Percentiles rank a stretch among this genome's conserved stretches.
These are phyloP conservation scores for Austrolebias charrua DNA, from an alignment of 2,797 vertebrate genomes.

Conservation along the genomic window DNA sequence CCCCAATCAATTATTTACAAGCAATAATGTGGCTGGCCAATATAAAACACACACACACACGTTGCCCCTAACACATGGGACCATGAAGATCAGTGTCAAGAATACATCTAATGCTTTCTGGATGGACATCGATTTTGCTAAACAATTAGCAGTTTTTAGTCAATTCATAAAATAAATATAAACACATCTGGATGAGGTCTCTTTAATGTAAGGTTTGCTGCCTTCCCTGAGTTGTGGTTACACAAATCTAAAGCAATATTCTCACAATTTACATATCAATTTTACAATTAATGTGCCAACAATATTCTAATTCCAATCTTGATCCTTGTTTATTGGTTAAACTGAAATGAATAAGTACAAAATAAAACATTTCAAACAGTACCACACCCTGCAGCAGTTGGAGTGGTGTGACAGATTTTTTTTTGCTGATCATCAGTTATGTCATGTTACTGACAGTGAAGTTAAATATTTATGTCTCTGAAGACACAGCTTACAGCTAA, in stretches of 20 bases:
- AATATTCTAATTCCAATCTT: neutral
- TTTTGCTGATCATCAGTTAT: conserved; percentile 21
- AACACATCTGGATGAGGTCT: neutral
- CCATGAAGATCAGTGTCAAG: neutral
- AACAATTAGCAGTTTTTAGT: neutral
- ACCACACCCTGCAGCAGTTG: neutral
- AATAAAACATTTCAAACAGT: neutral
- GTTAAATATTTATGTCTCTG: conserved; percentile 6
- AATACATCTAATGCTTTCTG: neutral
- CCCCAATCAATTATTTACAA: conserved; percentile 73
- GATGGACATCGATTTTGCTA: neutral
- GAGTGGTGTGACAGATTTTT: too few species aligned
- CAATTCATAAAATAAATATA: neutral
- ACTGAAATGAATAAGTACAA: neutral
- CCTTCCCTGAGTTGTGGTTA: neutral
- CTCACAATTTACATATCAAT: too few species aligned
- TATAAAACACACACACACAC: conserved; percentile 32
- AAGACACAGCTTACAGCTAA: conserved; percentile 2
- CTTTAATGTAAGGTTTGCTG: neutral
- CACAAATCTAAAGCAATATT: neutral
- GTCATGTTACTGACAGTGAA: conserved; percentile 5
- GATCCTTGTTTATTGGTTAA: neutral
- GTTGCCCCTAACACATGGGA: conserved; percentile 1
- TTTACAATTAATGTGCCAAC: neutral
- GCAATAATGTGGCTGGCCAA: conserved; percentile 32